Base-by-base conservation (phyloP, 2,888 invertebrate genomes). In the Drosophila merina region DNA sequence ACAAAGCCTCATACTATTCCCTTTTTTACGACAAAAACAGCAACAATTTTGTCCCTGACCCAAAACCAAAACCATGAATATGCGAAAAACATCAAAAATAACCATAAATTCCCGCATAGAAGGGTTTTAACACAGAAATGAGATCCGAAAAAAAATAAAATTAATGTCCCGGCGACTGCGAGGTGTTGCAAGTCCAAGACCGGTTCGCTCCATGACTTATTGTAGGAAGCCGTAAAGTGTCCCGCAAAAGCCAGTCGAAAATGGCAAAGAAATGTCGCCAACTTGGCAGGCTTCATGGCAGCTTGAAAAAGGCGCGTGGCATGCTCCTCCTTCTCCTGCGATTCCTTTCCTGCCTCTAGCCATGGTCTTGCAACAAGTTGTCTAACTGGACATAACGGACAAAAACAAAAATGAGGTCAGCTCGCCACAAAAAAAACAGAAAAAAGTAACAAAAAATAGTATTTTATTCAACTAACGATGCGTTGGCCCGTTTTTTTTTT, bases 181-280 rank as follows among this genome's bases (percentile, higher is more conserved):
- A 20, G 33, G 33, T 57, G 54, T 40, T 47, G 51, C 51, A 68
- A 63, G 62, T 51, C 31, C 51, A 69, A 70, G 73, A 62, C 69
- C 62, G 54, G 62, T 57, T 54, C 33, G 38, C 20, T 48, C 45
- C 40, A 12, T 12, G 52, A 67, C 57, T 73, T 72, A 54, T 54
- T 62, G 68, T 74, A 80, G 88, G 82, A 82, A 82, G 88, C 82
- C 82, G 86, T 88, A 82, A 79, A 82, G 84, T 82, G 88, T 76
- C 85, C 85, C 83, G 45, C 73, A 82, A 68, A 68, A 49, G 36
- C 50, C 58, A 54, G 28, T 38, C 63, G 14, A 45, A 64, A 67
- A 44, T 57, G 30, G 25, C 59, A 36, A 58, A 67, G 57, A 71
- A 57, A 71, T 81, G 87, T 82, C 80, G 83, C 88, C 80, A 82